phyloP scores from a whole-genome alignment of 1,140 invertebrate genomes.

The Bombus huntii region DNA sequence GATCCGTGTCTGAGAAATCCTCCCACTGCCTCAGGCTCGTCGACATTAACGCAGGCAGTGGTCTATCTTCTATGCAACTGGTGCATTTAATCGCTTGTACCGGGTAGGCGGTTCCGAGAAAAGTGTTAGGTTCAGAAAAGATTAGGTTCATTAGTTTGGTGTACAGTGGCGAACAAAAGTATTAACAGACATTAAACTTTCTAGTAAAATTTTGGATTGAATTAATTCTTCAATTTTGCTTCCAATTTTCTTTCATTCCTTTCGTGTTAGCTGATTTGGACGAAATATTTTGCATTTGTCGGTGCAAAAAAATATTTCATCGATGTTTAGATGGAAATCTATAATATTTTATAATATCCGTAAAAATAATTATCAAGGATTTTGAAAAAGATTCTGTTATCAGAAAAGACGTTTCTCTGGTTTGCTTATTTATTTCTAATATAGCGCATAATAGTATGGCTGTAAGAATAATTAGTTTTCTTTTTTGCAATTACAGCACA shows the following conservation, averaged over 20 bases:
- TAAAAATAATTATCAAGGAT: not conserved
- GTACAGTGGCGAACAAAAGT: not conserved
- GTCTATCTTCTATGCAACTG: conserved; percentile 63
- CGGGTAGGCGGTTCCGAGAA: not conserved
- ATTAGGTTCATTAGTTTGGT: not conserved
- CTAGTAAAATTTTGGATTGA: too few relatives aligned
- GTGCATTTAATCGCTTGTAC: conserved; percentile 18
- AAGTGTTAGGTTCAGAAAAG: not conserved
- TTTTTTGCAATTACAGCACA: not conserved
- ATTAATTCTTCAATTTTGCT: too few relatives aligned
- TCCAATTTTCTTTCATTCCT: too few relatives aligned
- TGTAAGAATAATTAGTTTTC: not conserved
- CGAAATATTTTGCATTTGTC: not conserved
- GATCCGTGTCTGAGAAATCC: conserved; percentile 53
- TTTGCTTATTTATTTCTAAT: not conserved
- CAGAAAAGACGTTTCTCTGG: not conserved
- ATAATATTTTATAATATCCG: too few relatives aligned
- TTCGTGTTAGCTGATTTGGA: too few relatives aligned
- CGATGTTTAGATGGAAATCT: not conserved
- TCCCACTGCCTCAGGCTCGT: conserved; percentile 59
- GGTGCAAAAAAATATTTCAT: not conserved
- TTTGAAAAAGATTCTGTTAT: too few relatives aligned
- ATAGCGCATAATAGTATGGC: not conserved
- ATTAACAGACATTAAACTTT: not conserved
- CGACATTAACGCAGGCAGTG: conserved; percentile 29